Percentiles rank a stretch among this genome's conserved stretches.
Conservation (phyloP, 2,888 invertebrate genomes). For the Penaeus monodon region DNA sequence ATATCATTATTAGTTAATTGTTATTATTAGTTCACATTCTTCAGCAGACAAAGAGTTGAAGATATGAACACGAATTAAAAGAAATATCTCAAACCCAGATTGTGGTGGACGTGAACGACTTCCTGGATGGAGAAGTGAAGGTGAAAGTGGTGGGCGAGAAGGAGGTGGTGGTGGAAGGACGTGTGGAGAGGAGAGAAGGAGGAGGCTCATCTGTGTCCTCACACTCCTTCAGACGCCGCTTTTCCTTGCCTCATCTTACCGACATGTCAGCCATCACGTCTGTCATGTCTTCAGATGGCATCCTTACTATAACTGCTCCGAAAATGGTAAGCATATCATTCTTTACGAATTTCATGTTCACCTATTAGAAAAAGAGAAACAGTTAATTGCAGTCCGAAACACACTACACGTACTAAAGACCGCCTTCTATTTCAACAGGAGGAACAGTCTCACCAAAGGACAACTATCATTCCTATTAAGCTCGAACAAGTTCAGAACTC, state of each 20-base stretch:
- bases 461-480: too few relatives aligned
- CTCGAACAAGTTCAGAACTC: too few relatives aligned
- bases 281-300: background rate
- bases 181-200: constrained; percentile 6
- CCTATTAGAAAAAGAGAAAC: too few relatives aligned
- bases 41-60: too few relatives aligned
- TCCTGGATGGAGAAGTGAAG: constrained; percentile 10
- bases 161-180: constrained; percentile 24
- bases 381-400: too few relatives aligned
- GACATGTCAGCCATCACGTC: background rate
- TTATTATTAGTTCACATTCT: too few relatives aligned
- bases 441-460: too few relatives aligned
- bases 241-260: background rate
- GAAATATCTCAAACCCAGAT: background rate
- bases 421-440: too few relatives aligned
- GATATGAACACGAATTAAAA: too few relatives aligned
- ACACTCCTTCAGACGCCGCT: background rate
- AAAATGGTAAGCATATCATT: constrained; percentile 4
- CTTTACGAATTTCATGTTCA: background rate
- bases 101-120: constrained; percentile 33
- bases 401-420: too few relatives aligned
- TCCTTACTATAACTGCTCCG: constrained; percentile 15
- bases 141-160: constrained; percentile 31
- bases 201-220: background rate
- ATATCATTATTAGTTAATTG: too few relatives aligned